Percentiles rank a stretch among this genome's conserved stretches.
These are phyloP conservation scores for Heliconius ismenius DNA, from an alignment of 2,888 invertebrate genomes.

Conservation along the genomic window DNA sequence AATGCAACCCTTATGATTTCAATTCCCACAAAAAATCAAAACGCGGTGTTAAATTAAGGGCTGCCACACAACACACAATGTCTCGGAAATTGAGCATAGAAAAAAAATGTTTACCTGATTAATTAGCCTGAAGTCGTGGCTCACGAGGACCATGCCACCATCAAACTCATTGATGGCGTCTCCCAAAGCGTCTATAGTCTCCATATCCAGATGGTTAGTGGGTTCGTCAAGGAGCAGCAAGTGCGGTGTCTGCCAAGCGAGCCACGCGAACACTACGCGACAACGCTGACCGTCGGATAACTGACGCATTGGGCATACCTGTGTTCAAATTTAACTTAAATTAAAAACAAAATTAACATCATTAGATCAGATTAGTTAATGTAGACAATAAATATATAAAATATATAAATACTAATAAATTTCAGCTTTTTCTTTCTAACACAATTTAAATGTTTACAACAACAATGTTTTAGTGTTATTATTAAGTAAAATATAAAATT, in stretches of 20 bases:
- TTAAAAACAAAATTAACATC: not conserved
- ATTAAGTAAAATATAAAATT: no score
- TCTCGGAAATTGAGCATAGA: not conserved
- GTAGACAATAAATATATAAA: no score
- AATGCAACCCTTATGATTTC: not conserved
- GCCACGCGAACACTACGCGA: slow-evolving; percentile 98
- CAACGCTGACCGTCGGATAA: slow-evolving; percentile 99
- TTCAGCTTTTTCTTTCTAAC: no score
- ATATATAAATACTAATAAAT: no score
- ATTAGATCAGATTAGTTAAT: not conserved
- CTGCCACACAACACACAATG: no score
- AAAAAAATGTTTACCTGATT: slow-evolving; percentile 88
- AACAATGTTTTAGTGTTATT: no score
- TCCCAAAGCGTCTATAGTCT: slow-evolving; percentile 98
- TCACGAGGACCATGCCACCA: slow-evolving; percentile 99
- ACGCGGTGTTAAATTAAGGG: not conserved
- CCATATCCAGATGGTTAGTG: slow-evolving; percentile 98
- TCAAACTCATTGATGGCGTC: slow-evolving; percentile 99
- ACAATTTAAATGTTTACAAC: no score
- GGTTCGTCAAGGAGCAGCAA: slow-evolving; percentile 91
- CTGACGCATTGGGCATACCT: slow-evolving; percentile 96
- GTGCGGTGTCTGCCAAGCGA: slow-evolving; percentile 98
- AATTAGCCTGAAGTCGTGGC: slow-evolving; percentile 99
- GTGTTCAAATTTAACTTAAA: not conserved
- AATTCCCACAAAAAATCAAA: not conserved